Evolutionary conservation across 2,888 invertebrate genomes (phyloP).

Genomic region (Bimastos eiseni): DNA sequence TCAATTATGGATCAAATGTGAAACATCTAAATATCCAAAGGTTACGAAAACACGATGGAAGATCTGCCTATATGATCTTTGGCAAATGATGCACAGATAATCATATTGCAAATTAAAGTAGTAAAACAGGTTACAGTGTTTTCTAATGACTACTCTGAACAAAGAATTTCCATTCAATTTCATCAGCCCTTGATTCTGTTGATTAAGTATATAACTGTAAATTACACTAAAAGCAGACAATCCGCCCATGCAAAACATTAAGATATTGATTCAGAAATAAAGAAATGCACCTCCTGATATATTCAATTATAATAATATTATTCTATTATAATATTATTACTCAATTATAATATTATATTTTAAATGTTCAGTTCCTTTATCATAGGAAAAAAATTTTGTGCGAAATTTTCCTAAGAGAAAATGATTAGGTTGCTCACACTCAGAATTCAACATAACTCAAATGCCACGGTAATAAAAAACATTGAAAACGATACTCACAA

Average conservation of each 20-base stretch:
- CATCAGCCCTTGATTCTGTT: background rate
- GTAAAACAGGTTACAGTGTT: background rate
- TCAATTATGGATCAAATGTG: too few species aligned
- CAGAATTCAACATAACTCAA: too few species aligned
- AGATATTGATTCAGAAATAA: background rate
- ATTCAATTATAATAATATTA: background rate
- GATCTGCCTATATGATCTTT: too few species aligned
- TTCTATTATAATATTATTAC: too few species aligned
- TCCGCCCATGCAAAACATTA: background rate
- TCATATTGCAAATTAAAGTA: background rate
- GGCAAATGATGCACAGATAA: background rate
- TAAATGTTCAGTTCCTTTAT: too few species aligned
- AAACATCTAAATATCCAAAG: too few species aligned
- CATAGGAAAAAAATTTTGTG: too few species aligned
- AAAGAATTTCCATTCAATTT: background rate
- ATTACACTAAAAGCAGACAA: background rate
- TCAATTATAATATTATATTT: too few species aligned
- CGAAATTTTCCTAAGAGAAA: too few species aligned
- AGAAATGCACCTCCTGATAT: background rate
- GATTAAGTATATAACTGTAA: background rate
- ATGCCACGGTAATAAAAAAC: background rate
- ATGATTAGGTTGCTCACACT: too few species aligned
- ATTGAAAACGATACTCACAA: conserved; percentile 22
- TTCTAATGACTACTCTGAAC: too few species aligned
- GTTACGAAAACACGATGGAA: too few species aligned